These are phyloP conservation scores for Rhagologus leucostigma DNA, from an alignment of 2,113 vertebrate species.

Conservation along the genomic window DNA sequence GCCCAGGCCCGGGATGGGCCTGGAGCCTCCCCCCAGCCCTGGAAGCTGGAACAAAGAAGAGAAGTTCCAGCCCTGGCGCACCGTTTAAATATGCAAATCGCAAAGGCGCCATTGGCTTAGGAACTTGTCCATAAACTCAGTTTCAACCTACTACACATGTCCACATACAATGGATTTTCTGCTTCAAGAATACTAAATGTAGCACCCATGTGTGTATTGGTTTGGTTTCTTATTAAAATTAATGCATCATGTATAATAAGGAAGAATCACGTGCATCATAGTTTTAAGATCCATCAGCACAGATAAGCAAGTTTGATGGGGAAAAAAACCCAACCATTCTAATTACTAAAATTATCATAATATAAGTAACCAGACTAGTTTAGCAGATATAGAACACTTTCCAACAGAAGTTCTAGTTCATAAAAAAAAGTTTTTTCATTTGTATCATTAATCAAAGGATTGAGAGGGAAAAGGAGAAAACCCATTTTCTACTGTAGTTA, in stretches of 20 bases:
- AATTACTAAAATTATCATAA: neutral
- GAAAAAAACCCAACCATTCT: neutral
- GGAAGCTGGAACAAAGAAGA: no score
- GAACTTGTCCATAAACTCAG: no score
- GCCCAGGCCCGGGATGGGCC: no score
- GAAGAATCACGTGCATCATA: neutral
- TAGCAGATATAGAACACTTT: neutral
- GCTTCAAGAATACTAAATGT: neutral
- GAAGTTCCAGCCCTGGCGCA: no score
- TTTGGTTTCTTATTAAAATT: neutral
- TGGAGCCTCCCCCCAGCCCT: no score
- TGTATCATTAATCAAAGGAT: neutral
- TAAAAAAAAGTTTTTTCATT: neutral
- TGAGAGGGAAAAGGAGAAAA: neutral
- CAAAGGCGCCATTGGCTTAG: no score
- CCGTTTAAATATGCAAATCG: no score
- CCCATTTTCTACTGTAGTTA: neutral
- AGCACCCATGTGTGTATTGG: neutral
- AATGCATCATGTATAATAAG: neutral
- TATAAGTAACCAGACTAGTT: neutral
- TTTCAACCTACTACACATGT: no score
- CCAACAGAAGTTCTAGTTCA: neutral
- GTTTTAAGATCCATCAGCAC: neutral
- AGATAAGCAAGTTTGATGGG: neutral
- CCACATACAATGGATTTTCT: neutral